Percentiles rank a stretch among this genome's conserved stretches.
Conservation (phyloP, 2,888 invertebrate species). For the Platycheirus rosarum region DNA sequence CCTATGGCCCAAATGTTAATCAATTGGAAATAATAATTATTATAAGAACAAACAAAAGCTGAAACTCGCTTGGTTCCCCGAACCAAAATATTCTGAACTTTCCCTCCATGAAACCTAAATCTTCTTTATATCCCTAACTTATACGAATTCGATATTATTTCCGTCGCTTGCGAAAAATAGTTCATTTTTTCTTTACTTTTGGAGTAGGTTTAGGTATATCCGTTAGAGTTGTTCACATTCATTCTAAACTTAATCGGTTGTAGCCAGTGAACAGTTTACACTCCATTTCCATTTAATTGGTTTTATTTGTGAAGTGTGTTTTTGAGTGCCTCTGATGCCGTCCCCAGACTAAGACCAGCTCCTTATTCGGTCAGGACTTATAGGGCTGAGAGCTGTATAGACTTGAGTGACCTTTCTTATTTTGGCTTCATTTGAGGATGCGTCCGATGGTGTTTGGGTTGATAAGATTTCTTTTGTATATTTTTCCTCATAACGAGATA, state of each 20-base stretch:
- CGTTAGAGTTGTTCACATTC: conserved; percentile 34
- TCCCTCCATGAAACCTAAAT: too few relatives aligned
- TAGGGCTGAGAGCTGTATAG: not conserved
- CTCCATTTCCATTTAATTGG: conserved; percentile 72
- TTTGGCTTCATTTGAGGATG: conserved; percentile 8
- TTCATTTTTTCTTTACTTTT: too few relatives aligned
- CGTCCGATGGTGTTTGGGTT: conserved; percentile 24
- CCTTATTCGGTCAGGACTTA: not conserved
- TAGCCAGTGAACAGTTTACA: conserved; percentile 60
- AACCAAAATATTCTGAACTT: too few relatives aligned
- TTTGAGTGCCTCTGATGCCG: conserved; percentile 47
- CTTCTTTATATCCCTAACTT: too few relatives aligned
- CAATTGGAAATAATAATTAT: too few relatives aligned
- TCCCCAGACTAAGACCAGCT: not conserved
- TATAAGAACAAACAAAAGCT: too few relatives aligned
- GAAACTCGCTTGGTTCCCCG: too few relatives aligned
- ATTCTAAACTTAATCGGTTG: conserved; percentile 30
- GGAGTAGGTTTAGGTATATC: too few relatives aligned
- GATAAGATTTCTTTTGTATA: conserved; percentile 60
- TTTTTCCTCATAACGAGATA: conserved; percentile 8
- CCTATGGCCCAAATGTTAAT: too few relatives aligned
- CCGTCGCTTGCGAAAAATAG: too few relatives aligned
- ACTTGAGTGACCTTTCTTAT: not conserved
- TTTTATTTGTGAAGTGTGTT: conserved; percentile 65
- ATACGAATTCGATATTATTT: too few relatives aligned